A percentile compares a stretch with the other conserved stretches of the same genome.
Evolutionary conservation across 2,888 invertebrate genomes (phyloP).

Genomic region (Euspilapteryx auroguttella): DNA sequence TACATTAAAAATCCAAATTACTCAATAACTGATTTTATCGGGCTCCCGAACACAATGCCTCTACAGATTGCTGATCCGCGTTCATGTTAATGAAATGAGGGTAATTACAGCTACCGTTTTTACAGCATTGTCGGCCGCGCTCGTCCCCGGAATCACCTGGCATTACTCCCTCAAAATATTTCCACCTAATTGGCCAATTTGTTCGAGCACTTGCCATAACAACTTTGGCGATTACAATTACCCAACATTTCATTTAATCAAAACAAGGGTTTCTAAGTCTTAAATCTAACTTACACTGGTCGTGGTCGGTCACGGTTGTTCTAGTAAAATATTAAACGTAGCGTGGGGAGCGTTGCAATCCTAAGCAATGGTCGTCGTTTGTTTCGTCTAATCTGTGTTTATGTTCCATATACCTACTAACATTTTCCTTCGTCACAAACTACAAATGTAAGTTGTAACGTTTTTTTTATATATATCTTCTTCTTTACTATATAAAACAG

Average conservation of each 20-base stretch:
- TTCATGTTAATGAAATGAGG: conserved; percentile 50
- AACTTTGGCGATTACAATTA: conserved; percentile 44
- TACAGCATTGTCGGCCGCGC: conserved; percentile 44
- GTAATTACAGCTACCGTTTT: conserved; percentile 48
- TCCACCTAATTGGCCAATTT: conserved; percentile 46
- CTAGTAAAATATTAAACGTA: too few relatives aligned
- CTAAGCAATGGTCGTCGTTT: not conserved
- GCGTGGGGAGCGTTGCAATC: too few relatives aligned
- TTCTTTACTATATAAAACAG: too few relatives aligned
- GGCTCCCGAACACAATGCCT: conserved; percentile 9
- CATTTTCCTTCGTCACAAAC: too few relatives aligned
- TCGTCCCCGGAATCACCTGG: conserved; percentile 44
- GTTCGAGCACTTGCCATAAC: conserved; percentile 39
- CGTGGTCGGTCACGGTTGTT: too few relatives aligned
- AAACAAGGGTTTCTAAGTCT: conserved; percentile 2
- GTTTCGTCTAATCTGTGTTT: not conserved
- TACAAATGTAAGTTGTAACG: too few relatives aligned
- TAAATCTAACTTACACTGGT: conserved; percentile 6
- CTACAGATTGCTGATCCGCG: conserved; percentile 26
- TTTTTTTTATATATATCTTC: too few relatives aligned
- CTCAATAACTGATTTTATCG: too few relatives aligned
- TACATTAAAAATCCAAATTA: too few relatives aligned
- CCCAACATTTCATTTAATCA: conserved; percentile 14
- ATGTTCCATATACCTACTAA: too few relatives aligned
- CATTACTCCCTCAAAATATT: conserved; percentile 52